Conservation (phyloP, 2,797 vertebrate species). For the Muscicapa striata region DNA sequence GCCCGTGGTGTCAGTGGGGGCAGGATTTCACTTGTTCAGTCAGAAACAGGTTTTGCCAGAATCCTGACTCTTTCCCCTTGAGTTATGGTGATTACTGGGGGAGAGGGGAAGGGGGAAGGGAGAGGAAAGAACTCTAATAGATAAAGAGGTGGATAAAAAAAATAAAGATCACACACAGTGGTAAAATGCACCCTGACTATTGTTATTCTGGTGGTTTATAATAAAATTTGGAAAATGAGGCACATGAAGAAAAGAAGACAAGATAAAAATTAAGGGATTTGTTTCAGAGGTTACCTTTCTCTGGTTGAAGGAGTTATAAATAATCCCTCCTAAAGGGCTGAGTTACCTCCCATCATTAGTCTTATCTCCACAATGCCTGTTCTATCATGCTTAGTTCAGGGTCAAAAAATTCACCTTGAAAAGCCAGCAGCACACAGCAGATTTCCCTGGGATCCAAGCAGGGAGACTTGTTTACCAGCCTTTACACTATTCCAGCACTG, state of each 20-base stretch:
- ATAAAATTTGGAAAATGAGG: not conserved
- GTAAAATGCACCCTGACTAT: not conserved
- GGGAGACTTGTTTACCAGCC: not conserved
- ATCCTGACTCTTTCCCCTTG: conserved; percentile 25
- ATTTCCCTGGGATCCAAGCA: not conserved
- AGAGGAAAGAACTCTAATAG: not conserved
- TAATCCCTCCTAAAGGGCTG: not conserved
- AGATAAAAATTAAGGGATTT: not conserved
- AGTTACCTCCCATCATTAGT: not conserved
- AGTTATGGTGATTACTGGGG: conserved; percentile 5
- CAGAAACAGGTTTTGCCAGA: conserved; percentile 58
- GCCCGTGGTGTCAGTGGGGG: not conserved
- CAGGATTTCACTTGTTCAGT: conserved; percentile 48
- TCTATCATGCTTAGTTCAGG: conserved; percentile 17
- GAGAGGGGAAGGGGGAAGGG: conserved; percentile 11
- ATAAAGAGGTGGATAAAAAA: not conserved
- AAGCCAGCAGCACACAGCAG: not conserved
- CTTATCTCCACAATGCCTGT: conserved; percentile 33
- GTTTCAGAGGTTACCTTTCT: not conserved
- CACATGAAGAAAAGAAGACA: not conserved
- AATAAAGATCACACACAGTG: not conserved
- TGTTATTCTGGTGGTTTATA: not conserved
- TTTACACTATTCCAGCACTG: not conserved
- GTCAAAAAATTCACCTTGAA: conserved; percentile 3
- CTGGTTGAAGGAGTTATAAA: conserved; percentile 4